A percentile compares a stretch with the other conserved stretches of the same genome.
phyloP scores from a whole-genome alignment of 2,888 invertebrate genomes.

The Amphiduros pacificus region DNA sequence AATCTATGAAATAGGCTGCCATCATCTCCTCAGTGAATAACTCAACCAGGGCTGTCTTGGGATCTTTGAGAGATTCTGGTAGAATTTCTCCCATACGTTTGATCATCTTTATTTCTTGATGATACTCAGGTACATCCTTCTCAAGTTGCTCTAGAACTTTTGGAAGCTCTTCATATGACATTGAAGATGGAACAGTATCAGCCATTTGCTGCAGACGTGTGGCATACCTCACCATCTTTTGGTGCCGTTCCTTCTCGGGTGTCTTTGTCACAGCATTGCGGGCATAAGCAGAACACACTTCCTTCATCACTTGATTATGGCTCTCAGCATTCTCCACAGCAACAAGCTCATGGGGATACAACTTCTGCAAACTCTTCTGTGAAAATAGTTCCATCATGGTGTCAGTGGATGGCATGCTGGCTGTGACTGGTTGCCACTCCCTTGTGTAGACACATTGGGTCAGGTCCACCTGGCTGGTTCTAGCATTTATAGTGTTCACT shows the following conservation, averaged over 20 bases:
- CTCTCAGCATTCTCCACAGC: conserved; percentile 1
- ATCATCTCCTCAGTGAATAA: conserved; percentile 17
- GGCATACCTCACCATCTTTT: not conserved
- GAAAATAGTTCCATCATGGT: not conserved
- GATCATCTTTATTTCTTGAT: conserved; percentile 11
- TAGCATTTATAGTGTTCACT: conserved; percentile 1
- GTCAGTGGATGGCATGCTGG: conserved; percentile 5
- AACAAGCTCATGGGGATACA: conserved; percentile 11
- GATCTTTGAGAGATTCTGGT: conserved; percentile 10
- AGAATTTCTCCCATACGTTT: conserved; percentile 11
- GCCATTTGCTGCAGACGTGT: conserved; percentile 6
- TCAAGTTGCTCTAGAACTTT: not conserved
- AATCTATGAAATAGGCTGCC: conserved; percentile 16
- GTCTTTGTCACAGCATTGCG: not conserved
- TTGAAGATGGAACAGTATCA: not conserved
- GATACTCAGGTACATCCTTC: conserved; percentile 7
- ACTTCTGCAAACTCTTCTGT: not conserved
- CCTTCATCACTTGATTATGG: not conserved
- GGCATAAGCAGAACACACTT: not conserved
- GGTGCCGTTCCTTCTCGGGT: not conserved
- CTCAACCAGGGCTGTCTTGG: conserved; percentile 8
- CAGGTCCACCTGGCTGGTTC: conserved; percentile 1
- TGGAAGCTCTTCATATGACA: too few species aligned
- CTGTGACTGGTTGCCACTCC: conserved; percentile 8
- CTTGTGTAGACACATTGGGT: conserved; percentile 12